These are phyloP conservation scores for Copidosoma aretas DNA, from an alignment of 2,888 invertebrate species.

Conservation along the genomic window DNA sequence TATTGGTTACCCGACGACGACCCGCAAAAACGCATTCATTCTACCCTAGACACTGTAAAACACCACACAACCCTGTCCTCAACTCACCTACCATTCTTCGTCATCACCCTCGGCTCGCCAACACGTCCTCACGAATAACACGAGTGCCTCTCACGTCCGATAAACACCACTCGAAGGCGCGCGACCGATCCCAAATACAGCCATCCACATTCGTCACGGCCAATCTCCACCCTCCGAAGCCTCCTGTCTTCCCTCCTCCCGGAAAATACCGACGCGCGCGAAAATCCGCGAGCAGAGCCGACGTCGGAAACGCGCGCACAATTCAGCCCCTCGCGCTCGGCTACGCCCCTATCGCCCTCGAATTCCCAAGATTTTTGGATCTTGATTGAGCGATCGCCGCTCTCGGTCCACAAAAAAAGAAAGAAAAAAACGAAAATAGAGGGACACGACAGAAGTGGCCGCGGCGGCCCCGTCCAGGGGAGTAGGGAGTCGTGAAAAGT, in stretches of 20 bases:
- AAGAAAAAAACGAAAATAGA: no score
- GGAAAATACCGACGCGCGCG: not conserved
- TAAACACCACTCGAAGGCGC: constrained; percentile 14
- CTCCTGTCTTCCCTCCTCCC: no score
- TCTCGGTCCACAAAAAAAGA: no score
- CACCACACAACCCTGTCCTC: constrained; percentile 19
- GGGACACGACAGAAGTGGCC: not conserved
- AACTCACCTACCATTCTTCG: constrained; percentile 33
- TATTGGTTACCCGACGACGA: no score
- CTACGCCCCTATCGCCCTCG: constrained; percentile 15
- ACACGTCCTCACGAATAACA: no score
- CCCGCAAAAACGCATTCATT: no score
- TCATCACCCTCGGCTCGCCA: constrained; percentile 25
- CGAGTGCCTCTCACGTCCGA: constrained; percentile 5
- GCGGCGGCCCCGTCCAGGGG: no score
- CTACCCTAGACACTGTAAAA: not conserved
- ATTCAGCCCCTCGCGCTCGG: no score
- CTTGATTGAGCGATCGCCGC: constrained; percentile 36
- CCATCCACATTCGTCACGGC: no score
- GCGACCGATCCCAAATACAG: no score
- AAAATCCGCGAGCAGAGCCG: not conserved
- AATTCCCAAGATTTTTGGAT: constrained; percentile 29
- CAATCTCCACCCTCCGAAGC: no score
- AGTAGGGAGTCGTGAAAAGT: constrained; percentile 9
- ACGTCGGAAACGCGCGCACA: not conserved